phyloP scores from a whole-genome alignment of 2,888 invertebrate genomes.

The Fragum whitleyi region DNA sequence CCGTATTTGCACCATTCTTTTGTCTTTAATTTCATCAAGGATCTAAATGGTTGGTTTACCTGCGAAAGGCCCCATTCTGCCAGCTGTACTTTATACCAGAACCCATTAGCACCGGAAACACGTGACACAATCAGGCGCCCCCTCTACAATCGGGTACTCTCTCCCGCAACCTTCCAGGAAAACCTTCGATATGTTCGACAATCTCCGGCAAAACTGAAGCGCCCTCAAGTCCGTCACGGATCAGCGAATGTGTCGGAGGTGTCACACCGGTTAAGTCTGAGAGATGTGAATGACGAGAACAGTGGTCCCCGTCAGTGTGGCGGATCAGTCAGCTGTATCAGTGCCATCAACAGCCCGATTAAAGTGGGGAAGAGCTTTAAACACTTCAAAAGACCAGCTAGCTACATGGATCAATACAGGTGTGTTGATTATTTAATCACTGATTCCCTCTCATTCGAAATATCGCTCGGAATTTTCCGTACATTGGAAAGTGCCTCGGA shows the following conservation, averaged over 20 bases:
- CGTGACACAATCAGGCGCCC: neutral
- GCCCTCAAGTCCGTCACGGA: neutral
- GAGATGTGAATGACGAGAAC: constrained; percentile 3
- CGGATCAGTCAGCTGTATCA: constrained; percentile 25
- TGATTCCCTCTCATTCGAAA: no score
- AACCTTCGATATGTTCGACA: constrained; percentile 7
- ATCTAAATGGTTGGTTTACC: constrained; percentile 62
- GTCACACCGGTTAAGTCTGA: neutral
- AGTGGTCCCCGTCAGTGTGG: constrained; percentile 3
- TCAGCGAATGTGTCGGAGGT: constrained; percentile 12
- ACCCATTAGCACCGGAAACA: neutral
- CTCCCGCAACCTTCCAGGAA: constrained; percentile 38
- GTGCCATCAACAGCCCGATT: constrained; percentile 31
- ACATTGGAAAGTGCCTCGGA: no score
- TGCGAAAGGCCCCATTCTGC: constrained; percentile 65
- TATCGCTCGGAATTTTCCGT: no score
- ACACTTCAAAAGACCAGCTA: constrained; percentile 52
- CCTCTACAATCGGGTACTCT: constrained; percentile 8
- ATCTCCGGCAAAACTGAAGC: constrained; percentile 5
- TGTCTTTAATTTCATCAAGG: constrained; percentile 8
- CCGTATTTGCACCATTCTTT: no score
- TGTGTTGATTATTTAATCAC: neutral
- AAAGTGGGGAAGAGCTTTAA: constrained; percentile 50
- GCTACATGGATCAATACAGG: constrained; percentile 73
- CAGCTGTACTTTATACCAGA: constrained; percentile 33